Base-by-base conservation (phyloP, 1,140 invertebrate genomes). In the Drosophila tropicalis region DNA sequence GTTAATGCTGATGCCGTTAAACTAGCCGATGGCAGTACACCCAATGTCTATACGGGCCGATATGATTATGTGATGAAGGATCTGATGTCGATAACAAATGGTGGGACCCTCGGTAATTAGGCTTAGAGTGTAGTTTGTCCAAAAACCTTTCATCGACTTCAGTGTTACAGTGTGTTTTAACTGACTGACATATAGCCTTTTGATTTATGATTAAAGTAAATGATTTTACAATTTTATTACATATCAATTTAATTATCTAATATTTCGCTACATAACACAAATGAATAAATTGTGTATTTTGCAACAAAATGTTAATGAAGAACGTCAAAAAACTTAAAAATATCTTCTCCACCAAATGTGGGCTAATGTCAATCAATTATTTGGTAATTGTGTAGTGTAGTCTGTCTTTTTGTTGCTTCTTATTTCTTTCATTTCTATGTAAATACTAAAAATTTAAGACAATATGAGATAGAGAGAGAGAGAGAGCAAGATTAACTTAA, bases 51-150 rank as follows among this genome's bases (percentile, higher is more conserved):
- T 62, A 91, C 91, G 6, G 91, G 91, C 39, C 90, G 91, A 13
- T 92, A 89, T 58, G 91, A 92, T 63, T 92, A 92, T 71, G 90
- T 92, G 61, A 92, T 92, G 91, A 92, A 92, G 78, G 91, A 92
- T 73, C 67, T 92, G 62, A 89, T 92, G 89, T 92, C 91, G 57
- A 92, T 92, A 83, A 87, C 84, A 89, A 92, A 92, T 92, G 91
- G 91, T 90, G 89, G 91, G 73, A 85, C 87, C 79, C 75, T 87
- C 74, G 90, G 90, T 91, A 91, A 90, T 85, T 90, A 76, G 73
- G 73, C 76, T 85, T 79, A 71, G 76, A 67, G 55, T 84, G 81
- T 78, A 78, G 76, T 63, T 58, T 65, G 32, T 58, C 36, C 40
- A 32, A 65, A 12, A 62, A 25, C 32, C 29, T 29, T 29, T 56